Conservation (phyloP, 2,888 invertebrate species). For the Augiades crinisus region DNA sequence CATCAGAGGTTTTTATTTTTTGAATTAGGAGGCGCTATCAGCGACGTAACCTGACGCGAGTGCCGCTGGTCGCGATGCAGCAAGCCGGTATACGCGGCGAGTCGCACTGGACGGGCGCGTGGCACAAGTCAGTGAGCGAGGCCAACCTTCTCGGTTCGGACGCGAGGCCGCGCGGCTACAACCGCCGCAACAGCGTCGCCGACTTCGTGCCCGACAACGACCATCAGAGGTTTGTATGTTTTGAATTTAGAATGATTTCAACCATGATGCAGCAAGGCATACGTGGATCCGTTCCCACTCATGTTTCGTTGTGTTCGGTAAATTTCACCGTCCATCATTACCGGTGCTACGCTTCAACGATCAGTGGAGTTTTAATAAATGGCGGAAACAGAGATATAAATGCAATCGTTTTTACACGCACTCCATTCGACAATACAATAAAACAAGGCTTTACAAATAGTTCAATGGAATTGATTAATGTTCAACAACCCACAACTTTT, state of each 20-base stretch:
- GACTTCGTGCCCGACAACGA: conserved; percentile 80
- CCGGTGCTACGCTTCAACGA: conserved; percentile 31
- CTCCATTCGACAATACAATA: conserved; percentile 6
- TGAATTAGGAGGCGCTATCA: too few species aligned
- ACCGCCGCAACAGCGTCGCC: conserved; percentile 82
- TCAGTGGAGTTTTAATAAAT: conserved; percentile 15
- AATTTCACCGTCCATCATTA: conserved; percentile 58
- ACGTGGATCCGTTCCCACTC: conserved; percentile 56
- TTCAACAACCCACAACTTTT: background rate
- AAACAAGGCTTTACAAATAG: conserved; percentile 1
- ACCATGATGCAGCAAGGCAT: too few species aligned
- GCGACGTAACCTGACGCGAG: conserved; percentile 65
- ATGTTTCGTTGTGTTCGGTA: conserved; percentile 61
- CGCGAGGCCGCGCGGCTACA: conserved; percentile 66
- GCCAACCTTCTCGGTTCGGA: conserved; percentile 89
- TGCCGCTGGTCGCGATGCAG: conserved; percentile 85
- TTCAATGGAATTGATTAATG: conserved; percentile 13
- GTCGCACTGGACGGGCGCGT: conserved; percentile 63
- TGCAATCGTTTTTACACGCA: background rate
- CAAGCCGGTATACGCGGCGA: conserved; percentile 85
- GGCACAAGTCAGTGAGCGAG: conserved; percentile 90
- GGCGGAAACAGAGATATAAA: conserved; percentile 6
- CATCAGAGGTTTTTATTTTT: too few species aligned
- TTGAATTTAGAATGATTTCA: too few species aligned
- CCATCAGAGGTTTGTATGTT: conserved; percentile 71